Evolutionary conservation across 2,888 invertebrate genomes (phyloP), one percentile per base, ranked within the genome.

Genomic region (Cheilosia soror): DNA sequence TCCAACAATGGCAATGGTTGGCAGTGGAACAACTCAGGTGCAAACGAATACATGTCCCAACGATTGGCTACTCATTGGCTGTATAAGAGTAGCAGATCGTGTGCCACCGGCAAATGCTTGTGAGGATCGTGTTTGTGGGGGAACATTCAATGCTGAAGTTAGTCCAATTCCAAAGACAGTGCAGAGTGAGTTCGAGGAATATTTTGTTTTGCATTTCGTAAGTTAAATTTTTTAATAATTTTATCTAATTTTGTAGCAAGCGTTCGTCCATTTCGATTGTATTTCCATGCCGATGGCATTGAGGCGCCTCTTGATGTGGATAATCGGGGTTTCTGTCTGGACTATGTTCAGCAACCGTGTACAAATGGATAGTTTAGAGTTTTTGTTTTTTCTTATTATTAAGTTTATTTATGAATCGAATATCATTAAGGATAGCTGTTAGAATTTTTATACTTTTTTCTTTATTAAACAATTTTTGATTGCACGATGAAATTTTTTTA

Each of bases 331-430:
- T 97, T 97, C 89, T 97, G 97, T 87, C 92, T 97, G 5, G 96
- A 96, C 91, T 97, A 96, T 89, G 94, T 97, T 4, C 97, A 97
- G 89, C 97, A 97, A 89, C 97, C 97, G 0, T 97, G 97, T 90
- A 96, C 96, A 9, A 96, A 95, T 89, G 92, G 91, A 0, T 86
- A 79, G 58, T n/a, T 40, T 37, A 15, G 0, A 7, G n/a, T n/a
- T 15, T 57, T n/a, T n/a, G n/a, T n/a, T 20, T 15, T 27, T 9
- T 53, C 53, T 44, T 5, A 15, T 2, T n/a, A n/a, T 5, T 15
- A 40, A 47, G 31, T 57, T 75, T 20, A 77, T 66, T 72, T 82
- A 71, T 76, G 7, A 65, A 25, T 29, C 11, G 9, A 9, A 1
- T 63, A 44, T 9, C 20, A 33, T 68, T 63, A 80, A 49, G 62